Evolutionary conservation across 2,113 vertebrate species (phyloP).

Genomic region (Bubo blakistoni): DNA sequence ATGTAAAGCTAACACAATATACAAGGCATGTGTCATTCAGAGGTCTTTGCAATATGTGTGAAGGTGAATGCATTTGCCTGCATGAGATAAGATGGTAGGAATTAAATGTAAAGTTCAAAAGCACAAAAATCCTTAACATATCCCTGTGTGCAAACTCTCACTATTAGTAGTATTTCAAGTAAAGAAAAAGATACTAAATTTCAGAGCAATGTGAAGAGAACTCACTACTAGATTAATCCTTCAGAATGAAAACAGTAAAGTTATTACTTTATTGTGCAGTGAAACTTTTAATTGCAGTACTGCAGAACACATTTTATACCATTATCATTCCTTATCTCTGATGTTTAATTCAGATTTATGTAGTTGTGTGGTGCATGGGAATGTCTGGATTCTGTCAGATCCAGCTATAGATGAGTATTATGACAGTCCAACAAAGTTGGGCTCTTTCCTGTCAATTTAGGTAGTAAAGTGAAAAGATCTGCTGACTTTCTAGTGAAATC

Average conservation of each 20-base stretch:
- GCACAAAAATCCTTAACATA: fast-evolving
- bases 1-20: neutral
- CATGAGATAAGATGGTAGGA: neutral
- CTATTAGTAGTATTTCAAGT: neutral
- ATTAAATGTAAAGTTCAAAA: neutral
- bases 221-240: neutral
- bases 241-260: neutral
- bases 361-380: neutral
- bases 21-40: neutral
- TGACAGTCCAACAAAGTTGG: neutral
- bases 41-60: neutral
- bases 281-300: slow-evolving; percentile 3
- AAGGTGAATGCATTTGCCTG: neutral
- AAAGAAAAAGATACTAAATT: neutral
- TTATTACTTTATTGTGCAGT: neutral
- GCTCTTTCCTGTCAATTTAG: slow-evolving; percentile 56
- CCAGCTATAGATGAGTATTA: neutral
- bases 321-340: neutral
- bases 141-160: neutral
- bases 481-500: slow-evolving; percentile 74
- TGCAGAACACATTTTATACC: neutral
- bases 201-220: neutral
- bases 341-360: slow-evolving; percentile 1
- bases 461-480: slow-evolving; percentile 59
- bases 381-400: neutral